Conservation (phyloP, 2,888 invertebrate genomes). For the Drosophila tanythrix region DNA sequence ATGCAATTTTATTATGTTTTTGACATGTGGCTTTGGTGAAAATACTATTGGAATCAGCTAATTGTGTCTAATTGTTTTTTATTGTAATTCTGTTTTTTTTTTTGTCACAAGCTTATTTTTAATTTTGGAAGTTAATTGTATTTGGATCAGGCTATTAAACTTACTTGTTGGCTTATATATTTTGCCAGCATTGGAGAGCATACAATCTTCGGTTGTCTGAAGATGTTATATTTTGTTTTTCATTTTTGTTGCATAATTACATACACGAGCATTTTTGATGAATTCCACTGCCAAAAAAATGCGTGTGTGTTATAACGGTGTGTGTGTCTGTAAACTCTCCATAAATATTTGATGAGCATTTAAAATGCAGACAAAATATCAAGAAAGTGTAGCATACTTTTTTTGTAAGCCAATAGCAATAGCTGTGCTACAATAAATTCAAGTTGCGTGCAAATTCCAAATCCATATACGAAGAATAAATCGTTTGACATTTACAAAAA, state of each 20-base stretch:
- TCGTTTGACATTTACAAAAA: conserved; percentile 5
- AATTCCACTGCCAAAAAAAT: conserved; percentile 43
- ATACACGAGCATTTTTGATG: conserved; percentile 58
- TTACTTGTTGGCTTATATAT: background rate
- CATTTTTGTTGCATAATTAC: conserved; percentile 57
- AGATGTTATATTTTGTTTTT: background rate
- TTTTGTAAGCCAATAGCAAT: background rate
- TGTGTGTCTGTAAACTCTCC: conserved; percentile 16
- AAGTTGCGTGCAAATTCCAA: background rate
- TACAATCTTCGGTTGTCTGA: background rate
- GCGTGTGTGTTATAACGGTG: conserved; percentile 14
- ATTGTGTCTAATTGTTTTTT: background rate
- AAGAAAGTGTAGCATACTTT: conserved; percentile 21
- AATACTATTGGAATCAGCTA: background rate
- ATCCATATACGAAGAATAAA: background rate
- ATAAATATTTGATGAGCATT: conserved; percentile 56
- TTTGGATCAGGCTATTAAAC: background rate
- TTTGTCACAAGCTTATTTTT: background rate
- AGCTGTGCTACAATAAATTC: background rate
- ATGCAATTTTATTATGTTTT: background rate
- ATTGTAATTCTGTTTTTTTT: background rate
- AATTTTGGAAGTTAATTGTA: too few species aligned
- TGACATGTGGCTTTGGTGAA: too few species aligned
- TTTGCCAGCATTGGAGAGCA: background rate
- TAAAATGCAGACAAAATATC: conserved; percentile 31